Evolutionary conservation across 2,888 invertebrate species (phyloP), one percentile per base, ranked within the genome.

Genomic region (Xanthostigma xanthostigma): DNA sequence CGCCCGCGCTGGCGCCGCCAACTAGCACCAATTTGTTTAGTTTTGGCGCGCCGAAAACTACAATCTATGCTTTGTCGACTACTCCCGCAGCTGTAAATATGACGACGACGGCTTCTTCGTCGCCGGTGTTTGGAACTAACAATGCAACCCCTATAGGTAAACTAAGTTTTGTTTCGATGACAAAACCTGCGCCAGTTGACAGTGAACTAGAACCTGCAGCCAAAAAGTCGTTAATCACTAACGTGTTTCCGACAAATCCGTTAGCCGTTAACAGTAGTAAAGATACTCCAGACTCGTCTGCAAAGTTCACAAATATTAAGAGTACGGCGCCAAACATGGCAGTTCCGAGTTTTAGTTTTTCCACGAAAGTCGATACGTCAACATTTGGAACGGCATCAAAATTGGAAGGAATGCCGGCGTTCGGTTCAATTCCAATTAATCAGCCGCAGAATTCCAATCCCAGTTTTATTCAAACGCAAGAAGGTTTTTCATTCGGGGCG

Each of bases 11-110:
- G 8, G 52, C 54, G 10, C 51, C 46, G 13, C 17, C 53, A 34
- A 14, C 42, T 9, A 33, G 40, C 9, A 38, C 36, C n/a, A 45
- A 42, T 45, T 44, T 50, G 34, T 50, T 50, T 36, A 49, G 9
- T 38, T 49, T 51, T 44, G 47, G 36, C 17, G 49, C 54, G 8
- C 51, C 52, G 9, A 54, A 53, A 42, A 46, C 46, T 27, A 37
- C 45, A 11, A 34, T 49, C 12, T 50, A 14, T n/a, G 49, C 12
- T 43, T 55, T 14, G n/a, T 46, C 53, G 3, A 50, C 48, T 8
- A 48, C 53, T 37, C 52, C 45, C 35, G 2, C 13, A 2, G 13
- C 10, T 41, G 41, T 27, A 11, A 41, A 41, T 9, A 10, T 41
- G 27, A 8, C 14, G 12, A 42, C 47, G 10, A n/a, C 27, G 13